These are phyloP conservation scores for Spilosoma lubricipeda DNA, from an alignment of 2,888 invertebrate species.

Conservation along the genomic window DNA sequence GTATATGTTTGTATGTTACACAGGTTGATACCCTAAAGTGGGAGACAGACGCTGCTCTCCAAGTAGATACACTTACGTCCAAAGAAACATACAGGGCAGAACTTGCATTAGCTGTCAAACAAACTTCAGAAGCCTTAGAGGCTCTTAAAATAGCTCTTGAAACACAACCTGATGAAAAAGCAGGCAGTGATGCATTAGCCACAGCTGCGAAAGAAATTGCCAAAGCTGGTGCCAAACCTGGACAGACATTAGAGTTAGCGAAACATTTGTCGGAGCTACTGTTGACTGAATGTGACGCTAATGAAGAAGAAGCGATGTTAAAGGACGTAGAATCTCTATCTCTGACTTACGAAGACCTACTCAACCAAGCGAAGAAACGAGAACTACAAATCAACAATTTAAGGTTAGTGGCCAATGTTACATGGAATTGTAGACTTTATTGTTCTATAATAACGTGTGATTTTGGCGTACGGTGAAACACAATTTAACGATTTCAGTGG, in stretches of 20 bases:
- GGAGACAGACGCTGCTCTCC: constrained; percentile 92
- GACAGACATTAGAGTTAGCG: constrained; percentile 92
- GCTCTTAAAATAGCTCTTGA: constrained; percentile 87
- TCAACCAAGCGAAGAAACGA: constrained; percentile 90
- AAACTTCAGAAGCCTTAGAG: constrained; percentile 89
- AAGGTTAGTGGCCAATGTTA: constrained; percentile 85
- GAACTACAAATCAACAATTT: constrained; percentile 92
- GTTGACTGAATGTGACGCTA: constrained; percentile 90
- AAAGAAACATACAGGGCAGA: constrained; percentile 94
- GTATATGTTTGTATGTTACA: background rate
- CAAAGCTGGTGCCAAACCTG: constrained; percentile 91
- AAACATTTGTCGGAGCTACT: constrained; percentile 92
- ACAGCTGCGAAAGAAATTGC: constrained; percentile 90
- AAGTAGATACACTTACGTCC: constrained; percentile 94
- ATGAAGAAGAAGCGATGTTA: constrained; percentile 88
- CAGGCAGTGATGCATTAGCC: constrained; percentile 87
- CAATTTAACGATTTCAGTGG: constrained; percentile 41
- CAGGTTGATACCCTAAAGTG: constrained; percentile 92
- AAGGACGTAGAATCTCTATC: constrained; percentile 88
- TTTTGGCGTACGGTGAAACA: constrained; percentile 44
- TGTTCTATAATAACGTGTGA: constrained; percentile 44
- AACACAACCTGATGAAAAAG: constrained; percentile 73
- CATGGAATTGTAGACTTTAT: constrained; percentile 30
- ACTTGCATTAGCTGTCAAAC: constrained; percentile 90
- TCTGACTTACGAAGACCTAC: constrained; percentile 89